A percentile compares a stretch with the other conserved stretches of the same genome.
These are phyloP conservation scores for Cyphomyrus plagiostoma DNA, from an alignment of 2,113 vertebrate species.

Conservation along the genomic window DNA sequence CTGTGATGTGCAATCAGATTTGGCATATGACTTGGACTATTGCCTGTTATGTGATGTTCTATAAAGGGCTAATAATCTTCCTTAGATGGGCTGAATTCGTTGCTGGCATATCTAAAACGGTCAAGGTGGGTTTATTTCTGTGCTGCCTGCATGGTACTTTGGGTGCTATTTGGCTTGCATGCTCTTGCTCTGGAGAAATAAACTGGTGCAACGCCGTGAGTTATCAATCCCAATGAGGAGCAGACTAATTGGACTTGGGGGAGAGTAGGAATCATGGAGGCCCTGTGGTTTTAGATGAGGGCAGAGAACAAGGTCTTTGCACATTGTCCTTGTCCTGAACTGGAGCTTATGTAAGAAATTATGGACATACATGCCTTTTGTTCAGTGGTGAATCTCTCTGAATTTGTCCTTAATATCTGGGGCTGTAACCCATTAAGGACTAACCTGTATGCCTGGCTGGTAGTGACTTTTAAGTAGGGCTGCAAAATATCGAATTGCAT, in stretches of 20 bases:
- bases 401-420: neutral
- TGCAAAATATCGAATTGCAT: neutral
- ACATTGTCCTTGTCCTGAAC: neutral
- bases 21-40: neutral
- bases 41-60: neutral
- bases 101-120: neutral
- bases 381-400: neutral
- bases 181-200: neutral
- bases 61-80: neutral
- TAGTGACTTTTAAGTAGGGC: neutral
- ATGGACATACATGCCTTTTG: neutral
- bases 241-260: neutral
- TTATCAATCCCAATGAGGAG: neutral
- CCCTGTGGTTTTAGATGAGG: neutral
- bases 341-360: neutral
- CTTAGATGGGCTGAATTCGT: neutral
- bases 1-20: neutral
- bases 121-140: neutral
- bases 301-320: neutral
- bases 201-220: neutral
- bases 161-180: neutral
- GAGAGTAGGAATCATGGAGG: neutral
- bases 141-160: neutral
- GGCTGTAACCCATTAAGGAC: neutral
- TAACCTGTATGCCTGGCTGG: neutral